Percentiles rank a stretch among this genome's conserved stretches.
phyloP scores from a whole-genome alignment of 2,113 vertebrate genomes.

The Callorhinus ursinus region DNA sequence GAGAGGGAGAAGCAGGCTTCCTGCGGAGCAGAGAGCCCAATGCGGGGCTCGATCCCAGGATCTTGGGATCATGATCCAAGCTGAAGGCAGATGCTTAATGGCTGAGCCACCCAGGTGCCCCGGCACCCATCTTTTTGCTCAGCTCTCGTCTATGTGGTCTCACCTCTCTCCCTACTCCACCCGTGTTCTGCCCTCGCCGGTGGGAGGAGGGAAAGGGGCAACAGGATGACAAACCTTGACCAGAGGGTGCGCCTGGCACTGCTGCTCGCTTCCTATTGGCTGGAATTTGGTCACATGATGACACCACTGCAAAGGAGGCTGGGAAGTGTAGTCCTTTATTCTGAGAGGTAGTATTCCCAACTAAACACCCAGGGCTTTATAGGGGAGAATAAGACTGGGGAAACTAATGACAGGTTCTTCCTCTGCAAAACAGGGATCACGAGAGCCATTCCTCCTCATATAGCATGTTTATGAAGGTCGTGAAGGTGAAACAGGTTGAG shows the following conservation, averaged over 20 bases:
- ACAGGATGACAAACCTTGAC: background rate
- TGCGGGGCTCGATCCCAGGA: too few relatives aligned
- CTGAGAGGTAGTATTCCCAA: background rate
- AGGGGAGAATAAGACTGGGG: background rate
- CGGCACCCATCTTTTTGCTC: background rate
- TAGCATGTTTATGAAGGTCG: background rate
- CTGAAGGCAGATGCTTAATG: too few relatives aligned
- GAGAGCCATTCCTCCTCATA: background rate
- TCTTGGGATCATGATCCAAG: too few relatives aligned
- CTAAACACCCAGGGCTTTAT: background rate
- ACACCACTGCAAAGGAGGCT: background rate
- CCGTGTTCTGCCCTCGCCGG: background rate
- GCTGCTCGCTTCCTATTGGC: background rate
- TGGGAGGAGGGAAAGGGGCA: background rate
- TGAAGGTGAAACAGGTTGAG: background rate
- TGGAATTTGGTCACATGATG: background rate
- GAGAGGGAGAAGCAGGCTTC: too few relatives aligned
- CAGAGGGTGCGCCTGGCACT: background rate
- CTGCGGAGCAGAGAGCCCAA: too few relatives aligned
- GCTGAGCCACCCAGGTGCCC: too few relatives aligned
- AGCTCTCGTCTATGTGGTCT: background rate
- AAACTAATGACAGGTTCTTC: background rate
- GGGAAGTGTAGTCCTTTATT: slow-evolving; percentile 3
- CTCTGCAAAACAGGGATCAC: background rate
- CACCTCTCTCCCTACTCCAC: background rate